These are phyloP conservation scores for Apis laboriosa DNA, from an alignment of 1,140 invertebrate species.

Conservation along the genomic window DNA sequence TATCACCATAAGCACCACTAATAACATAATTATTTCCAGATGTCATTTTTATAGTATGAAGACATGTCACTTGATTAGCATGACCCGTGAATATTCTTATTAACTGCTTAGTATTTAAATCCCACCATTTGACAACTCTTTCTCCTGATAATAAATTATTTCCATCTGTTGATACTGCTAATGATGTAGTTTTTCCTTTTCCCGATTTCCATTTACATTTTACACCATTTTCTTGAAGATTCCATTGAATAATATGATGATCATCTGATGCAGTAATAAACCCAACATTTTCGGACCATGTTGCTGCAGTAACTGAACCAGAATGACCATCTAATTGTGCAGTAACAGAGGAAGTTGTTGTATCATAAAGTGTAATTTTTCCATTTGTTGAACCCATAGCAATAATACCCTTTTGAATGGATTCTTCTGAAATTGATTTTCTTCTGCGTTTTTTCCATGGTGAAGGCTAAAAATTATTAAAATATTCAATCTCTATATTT, in stretches of 20 bases:
- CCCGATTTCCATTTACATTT: constrained; percentile 84
- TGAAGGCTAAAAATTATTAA: constrained; percentile 57
- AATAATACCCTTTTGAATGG: constrained; percentile 74
- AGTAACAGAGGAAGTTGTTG: constrained; percentile 76
- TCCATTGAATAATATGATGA: constrained; percentile 80
- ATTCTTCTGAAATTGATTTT: constrained; percentile 74
- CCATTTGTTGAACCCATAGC: constrained; percentile 82
- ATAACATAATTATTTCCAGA: constrained; percentile 82
- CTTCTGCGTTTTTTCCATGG: constrained; percentile 79
- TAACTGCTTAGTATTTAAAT: constrained; percentile 82
- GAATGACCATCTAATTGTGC: constrained; percentile 81
- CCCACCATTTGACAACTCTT: constrained; percentile 85
- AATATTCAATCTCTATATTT: background rate
- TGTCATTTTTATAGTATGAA: constrained; percentile 79
- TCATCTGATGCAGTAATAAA: constrained; percentile 82
- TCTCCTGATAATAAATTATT: constrained; percentile 85
- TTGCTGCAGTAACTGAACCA: constrained; percentile 80
- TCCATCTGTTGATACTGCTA: constrained; percentile 84
- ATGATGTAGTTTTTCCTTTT: constrained; percentile 84
- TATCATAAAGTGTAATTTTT: constrained; percentile 80
- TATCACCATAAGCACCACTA: constrained; percentile 83
- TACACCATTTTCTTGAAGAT: constrained; percentile 79
- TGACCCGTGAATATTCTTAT: constrained; percentile 86
- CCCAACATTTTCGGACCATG: constrained; percentile 77
- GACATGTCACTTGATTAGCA: constrained; percentile 83